Evolutionary conservation across 2,113 vertebrate genomes (phyloP), one percentile per base, ranked within the genome.

Genomic region (Perca schrenkii): DNA sequence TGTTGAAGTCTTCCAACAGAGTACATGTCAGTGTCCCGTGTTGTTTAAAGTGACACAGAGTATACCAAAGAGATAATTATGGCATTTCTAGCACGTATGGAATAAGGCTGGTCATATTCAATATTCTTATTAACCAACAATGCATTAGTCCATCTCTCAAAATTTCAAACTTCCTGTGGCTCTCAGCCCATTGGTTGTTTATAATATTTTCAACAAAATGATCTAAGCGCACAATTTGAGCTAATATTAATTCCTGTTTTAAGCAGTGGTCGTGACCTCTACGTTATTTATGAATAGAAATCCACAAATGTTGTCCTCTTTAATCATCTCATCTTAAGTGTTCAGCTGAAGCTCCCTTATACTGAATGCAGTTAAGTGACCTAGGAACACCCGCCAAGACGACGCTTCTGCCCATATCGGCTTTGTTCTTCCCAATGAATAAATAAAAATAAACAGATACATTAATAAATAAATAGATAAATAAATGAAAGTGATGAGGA

Each of bases 391-490:
- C 40, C 19, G 50, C 40, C 68, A 8, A 47, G 57, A 64, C 36
- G 3, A 47, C 52, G 31, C 69, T 54, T 40, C 46, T 22, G 17
- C 47, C 61, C 2, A 2, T 2, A 40, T 61, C 56, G 57, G 21
- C 43, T 50, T 50, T 68, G 47, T 36, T 47, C 5, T 57, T 3
- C 49, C 56, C 2, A 54, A 19, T 67, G 13, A 68, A 79, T 22
- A n/a, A 49, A 69, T 52, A 11, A 7, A 70, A 22, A 80, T 73
- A 60, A 70, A 78, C 21, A 85, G 49, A 74, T 49, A 52, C 46
- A 80, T 79, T 25, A 71, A 74, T 83, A 71, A 47, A 67, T 79
- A 78, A 85, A 74, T 67, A 43, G 15, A 83, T 58, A 60, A 46
- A 74, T 22, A 65, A 43, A 60, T 64, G 13, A 80, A 83, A 81